Conservation (phyloP, 37 sponge, comb jelly and placozoan species). For the Theonella swinhoei region DNA sequence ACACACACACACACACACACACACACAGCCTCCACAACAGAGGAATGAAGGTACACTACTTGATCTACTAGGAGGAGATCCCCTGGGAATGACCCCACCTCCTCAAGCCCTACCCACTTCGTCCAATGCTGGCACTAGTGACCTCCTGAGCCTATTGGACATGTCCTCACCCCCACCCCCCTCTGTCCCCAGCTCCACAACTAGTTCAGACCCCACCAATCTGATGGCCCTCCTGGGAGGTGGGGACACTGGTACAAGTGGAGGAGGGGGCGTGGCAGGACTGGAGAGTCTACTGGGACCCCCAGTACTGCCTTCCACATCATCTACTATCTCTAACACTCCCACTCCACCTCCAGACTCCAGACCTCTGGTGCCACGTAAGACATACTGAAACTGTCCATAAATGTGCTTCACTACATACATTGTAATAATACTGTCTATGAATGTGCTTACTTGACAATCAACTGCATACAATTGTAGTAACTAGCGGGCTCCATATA, state of each 20-base stretch:
- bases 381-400: no score
- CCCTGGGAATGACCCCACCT: not conserved
- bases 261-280: constrained; percentile 22
- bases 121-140: constrained; percentile 14
- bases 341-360: no score
- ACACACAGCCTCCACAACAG: constrained; percentile 1
- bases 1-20: constrained; percentile 15
- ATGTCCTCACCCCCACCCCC: constrained; percentile 2
- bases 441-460: no score
- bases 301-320: not conserved
- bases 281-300: constrained; percentile 43
- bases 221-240: not conserved
- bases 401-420: no score
- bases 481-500: not conserved
- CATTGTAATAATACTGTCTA: no score
- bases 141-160: constrained; percentile 45
- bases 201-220: not conserved
- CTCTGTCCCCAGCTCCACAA: not conserved
- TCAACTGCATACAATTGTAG: not conserved
- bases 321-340: not conserved
- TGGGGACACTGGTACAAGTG: not conserved
- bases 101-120: not conserved
- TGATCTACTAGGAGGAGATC: constrained; percentile 52
- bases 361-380: no score
- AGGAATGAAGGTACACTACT: constrained; percentile 26